Percentiles rank a stretch among this genome's conserved stretches.
Evolutionary conservation across 2,888 invertebrate species (phyloP).

Genomic region (Galerucella nymphaeae): DNA sequence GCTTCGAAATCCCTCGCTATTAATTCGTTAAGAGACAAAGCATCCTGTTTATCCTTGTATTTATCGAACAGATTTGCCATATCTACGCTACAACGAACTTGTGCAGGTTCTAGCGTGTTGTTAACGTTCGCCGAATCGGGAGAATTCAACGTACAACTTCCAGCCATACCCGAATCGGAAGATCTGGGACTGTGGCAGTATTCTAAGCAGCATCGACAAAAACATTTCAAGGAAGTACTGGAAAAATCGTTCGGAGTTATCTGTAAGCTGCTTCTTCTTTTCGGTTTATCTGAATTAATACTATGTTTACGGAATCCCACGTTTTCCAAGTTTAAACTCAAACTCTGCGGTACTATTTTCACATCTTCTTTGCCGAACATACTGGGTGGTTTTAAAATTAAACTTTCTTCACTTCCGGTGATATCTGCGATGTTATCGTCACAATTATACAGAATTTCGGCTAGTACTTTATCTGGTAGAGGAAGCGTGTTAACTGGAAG

Average conservation of each 20-base stretch:
- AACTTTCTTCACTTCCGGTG: conserved; percentile 53
- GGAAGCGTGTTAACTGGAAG: conserved; percentile 66
- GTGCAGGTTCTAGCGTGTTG: conserved; percentile 42
- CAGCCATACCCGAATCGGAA: conserved; percentile 88
- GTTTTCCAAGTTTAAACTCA: conserved; percentile 49
- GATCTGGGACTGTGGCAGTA: conserved; percentile 76
- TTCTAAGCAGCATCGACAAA: conserved; percentile 57
- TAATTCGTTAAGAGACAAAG: conserved; percentile 69
- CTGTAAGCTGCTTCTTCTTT: conserved; percentile 61
- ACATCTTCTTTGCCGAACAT: conserved; percentile 66
- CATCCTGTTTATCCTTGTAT: conserved; percentile 54
- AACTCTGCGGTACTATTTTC: conserved; percentile 47
- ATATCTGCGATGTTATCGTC: conserved; percentile 56
- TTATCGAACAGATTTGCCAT: conserved; percentile 54
- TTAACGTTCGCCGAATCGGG: conserved; percentile 69
- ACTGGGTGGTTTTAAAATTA: conserved; percentile 68
- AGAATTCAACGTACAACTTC: conserved; percentile 80
- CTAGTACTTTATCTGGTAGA: conserved; percentile 68
- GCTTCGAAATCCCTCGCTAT: conserved; percentile 71
- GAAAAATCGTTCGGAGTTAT: conserved; percentile 49
- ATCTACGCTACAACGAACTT: conserved; percentile 54
- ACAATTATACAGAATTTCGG: conserved; percentile 68
- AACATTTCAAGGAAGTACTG: conserved; percentile 44
- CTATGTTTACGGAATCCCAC: conserved; percentile 67
- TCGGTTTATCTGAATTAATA: conserved; percentile 72